These are phyloP conservation scores for Sinonovacula constricta DNA, from an alignment of 1,140 invertebrate species.

Conservation along the genomic window DNA sequence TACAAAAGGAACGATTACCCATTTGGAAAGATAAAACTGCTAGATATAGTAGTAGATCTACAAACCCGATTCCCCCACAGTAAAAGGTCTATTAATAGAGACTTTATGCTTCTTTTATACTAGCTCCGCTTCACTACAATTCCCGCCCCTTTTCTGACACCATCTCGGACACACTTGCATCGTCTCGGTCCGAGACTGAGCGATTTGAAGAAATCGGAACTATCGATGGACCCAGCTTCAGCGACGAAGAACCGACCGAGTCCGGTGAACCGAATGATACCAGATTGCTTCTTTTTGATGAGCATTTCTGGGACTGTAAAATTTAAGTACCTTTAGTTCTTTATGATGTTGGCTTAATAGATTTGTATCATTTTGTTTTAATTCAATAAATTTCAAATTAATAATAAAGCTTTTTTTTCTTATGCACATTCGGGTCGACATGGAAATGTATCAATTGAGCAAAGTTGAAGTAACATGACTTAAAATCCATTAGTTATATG, in stretches of 20 bases:
- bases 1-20: neutral
- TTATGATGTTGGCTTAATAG: neutral
- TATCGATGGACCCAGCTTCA: conserved; percentile 15
- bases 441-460: too few species aligned
- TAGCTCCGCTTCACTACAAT: neutral
- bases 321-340: neutral
- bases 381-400: too few species aligned
- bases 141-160: neutral
- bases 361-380: too few species aligned
- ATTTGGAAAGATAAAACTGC: too few species aligned
- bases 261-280: neutral
- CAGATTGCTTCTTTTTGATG: neutral
- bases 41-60: too few species aligned
- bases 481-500: too few species aligned
- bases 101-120: neutral
- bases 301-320: neutral
- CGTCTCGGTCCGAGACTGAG: conserved; percentile 5
- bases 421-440: too few species aligned
- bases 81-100: neutral
- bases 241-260: neutral
- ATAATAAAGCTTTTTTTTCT: too few species aligned
- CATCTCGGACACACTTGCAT: neutral
- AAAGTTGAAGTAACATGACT: too few species aligned
- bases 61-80: too few species aligned
- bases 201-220: neutral